Base-by-base conservation (phyloP, 2,888 invertebrate genomes). In the Nowickia ferox region DNA sequence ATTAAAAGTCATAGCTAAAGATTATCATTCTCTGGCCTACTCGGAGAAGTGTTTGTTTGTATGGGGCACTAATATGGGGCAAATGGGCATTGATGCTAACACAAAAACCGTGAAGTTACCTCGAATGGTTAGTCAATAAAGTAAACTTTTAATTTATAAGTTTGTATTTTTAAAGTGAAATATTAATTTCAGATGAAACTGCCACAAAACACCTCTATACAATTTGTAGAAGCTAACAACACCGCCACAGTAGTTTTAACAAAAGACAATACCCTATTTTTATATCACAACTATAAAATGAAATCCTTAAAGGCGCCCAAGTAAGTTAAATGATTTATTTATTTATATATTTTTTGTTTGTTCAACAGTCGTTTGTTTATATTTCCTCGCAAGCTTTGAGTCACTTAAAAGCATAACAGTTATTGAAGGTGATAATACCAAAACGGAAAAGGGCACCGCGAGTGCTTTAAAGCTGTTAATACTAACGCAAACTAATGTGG, bases 1-100 rank as follows among this genome's bases (percentile, higher is more conserved):
- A 65, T 90, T 93, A 9, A 94, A 96, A 0, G 94, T 97, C 1
- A 94, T 95, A 88, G 96, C 96, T 9, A 95, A 95, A 1, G 94
- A 95, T 11, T 95, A 94, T 84, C 97, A 97, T 92, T 96, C 96
- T 0, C 95, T 96, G 1, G 95, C 94, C 15, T 94, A 96, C 95
- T 94, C 95, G 91, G 83, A 92, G 0, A 92, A 94, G 42, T 94
- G 94, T 1, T 92, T 97, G 0, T 97, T 95, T 91, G 96, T 96
- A 0, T 97, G 96, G 96, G 98, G 98, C 1, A 93, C 95, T 4
- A 97, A 98, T 93, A 94, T 95, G 72, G 98, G 98, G 0, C 97
- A 98, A 90, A 93, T 97, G 89, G 97, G 97, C 1, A 77, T 90
- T 57, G 89, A 87, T 68, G 80, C 87, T 2, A 88, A 88, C 46